Percentiles rank a stretch among this genome's conserved stretches.
Conservation (phyloP, 2,113 vertebrate species). For the Talpa occidentalis region DNA sequence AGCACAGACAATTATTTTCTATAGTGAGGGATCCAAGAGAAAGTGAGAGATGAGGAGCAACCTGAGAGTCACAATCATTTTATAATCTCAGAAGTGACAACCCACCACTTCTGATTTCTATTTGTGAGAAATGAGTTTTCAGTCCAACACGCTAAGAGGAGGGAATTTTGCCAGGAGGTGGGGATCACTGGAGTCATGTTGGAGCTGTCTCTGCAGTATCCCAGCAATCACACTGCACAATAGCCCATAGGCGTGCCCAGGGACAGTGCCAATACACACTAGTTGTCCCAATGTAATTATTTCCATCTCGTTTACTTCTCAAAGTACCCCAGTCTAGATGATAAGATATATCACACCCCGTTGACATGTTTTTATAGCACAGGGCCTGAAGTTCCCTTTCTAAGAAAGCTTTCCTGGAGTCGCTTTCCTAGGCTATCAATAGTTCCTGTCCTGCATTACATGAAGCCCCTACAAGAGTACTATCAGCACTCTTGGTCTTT, state of each 20-base stretch:
- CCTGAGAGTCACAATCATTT: neutral
- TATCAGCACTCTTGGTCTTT: neutral
- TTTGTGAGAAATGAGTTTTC: neutral
- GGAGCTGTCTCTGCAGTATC: neutral
- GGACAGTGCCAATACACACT: neutral
- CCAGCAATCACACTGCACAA: neutral
- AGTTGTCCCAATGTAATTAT: neutral
- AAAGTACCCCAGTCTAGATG: neutral
- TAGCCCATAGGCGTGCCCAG: accelerated
- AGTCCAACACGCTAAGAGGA: neutral
- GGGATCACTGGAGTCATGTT: neutral
- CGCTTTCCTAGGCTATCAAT: neutral
- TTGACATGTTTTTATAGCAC: neutral
- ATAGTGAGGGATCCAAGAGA: neutral
- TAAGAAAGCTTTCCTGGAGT: neutral
- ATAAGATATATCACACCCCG: neutral
- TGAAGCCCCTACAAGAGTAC: no score
- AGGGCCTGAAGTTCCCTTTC: neutral
- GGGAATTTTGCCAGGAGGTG: neutral
- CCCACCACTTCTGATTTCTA: neutral
- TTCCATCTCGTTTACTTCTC: neutral
- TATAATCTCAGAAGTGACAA: neutral
- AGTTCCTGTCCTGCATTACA: no score
- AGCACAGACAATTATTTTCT: neutral
- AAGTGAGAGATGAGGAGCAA: neutral